Evolutionary conservation across 2,888 invertebrate species (phyloP), one percentile per base, ranked within the genome.

Genomic region (Macrosoma leucophasiata): DNA sequence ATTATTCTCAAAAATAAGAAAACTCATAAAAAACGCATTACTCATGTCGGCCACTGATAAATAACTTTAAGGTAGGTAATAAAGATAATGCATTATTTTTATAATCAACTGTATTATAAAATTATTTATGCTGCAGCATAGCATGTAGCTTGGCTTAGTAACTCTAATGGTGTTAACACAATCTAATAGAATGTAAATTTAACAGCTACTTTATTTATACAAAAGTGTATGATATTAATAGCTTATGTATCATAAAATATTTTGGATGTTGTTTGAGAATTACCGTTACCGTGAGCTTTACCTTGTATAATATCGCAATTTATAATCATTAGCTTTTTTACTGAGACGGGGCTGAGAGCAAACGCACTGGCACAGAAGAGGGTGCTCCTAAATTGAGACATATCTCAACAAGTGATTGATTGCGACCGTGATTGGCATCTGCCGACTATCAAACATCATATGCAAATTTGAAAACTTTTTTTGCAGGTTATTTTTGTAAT

Each of bases 391-490:
- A 71, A 84, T 84, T 81, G 74, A 82, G 79, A 67, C n/a, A n/a
- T 64, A 75, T 81, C 74, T 68, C 71, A 65, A 58, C 70, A 58
- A 57, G 58, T 79, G 84, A 84, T 84, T 79, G 81, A 84, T 84
- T 64, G 52, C 65, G 32, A 48, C 48, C 66, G 55, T 75, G 74
- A 78, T 76, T 73, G 75, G 75, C 72, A 70, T 67, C 66, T 63
- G 61, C 55, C 57, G 55, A 62, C 63, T 63, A 64, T 62, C 60
- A 68, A n/a, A 62, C 58, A 49, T 49, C 47, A 52, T 61, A 79
- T 75, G 75, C 62, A 68, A 75, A 78, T 71, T 64, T 46, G 41
- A 48, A 36, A 49, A 40, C 28, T 39, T 56, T 71, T 74, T 74
- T 74, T 68, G 48, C 45, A 51, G 33, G 34, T 38, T 36, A 33